phyloP scores from a whole-genome alignment of 1,140 invertebrate genomes.

The Melitaea cinxia region DNA sequence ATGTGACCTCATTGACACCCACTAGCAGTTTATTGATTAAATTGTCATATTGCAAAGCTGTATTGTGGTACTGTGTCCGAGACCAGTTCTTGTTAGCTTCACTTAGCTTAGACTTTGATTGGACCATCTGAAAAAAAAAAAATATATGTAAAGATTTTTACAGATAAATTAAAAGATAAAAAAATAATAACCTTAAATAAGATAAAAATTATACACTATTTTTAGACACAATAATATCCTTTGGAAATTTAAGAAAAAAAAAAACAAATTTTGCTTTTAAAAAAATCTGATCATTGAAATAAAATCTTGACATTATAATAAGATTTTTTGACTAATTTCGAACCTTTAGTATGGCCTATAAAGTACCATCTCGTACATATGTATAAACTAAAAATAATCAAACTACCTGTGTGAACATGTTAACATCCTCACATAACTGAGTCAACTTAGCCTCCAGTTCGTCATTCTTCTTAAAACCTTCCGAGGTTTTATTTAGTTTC shows the following conservation, averaged over 20 bases:
- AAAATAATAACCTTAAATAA: no score
- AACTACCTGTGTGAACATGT: constrained; percentile 65
- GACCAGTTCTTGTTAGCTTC: constrained; percentile 54
- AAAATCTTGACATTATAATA: no score
- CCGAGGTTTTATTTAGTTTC: constrained; percentile 48
- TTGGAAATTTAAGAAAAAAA: no score
- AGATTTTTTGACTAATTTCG: no score
- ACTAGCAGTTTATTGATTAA: constrained; percentile 62
- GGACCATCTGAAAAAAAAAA: constrained; percentile 59
- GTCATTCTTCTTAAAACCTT: constrained; percentile 44
- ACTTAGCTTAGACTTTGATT: constrained; percentile 54
- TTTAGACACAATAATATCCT: no score
- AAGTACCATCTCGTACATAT: no score
- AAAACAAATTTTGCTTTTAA: no score
- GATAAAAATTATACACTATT: no score
- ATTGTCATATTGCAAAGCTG: constrained; percentile 53
- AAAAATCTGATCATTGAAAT: no score
- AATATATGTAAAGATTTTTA: neutral
- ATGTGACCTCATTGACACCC: constrained; percentile 64
- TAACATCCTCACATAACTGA: constrained; percentile 61
- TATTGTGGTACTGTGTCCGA: constrained; percentile 35
- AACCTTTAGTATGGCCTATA: no score
- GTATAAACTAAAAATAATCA: neutral
- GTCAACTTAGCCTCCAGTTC: constrained; percentile 63
- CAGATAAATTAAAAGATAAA: no score